phyloP scores from a whole-genome alignment of 2,888 invertebrate genomes.

The Apantesis nais region DNA sequence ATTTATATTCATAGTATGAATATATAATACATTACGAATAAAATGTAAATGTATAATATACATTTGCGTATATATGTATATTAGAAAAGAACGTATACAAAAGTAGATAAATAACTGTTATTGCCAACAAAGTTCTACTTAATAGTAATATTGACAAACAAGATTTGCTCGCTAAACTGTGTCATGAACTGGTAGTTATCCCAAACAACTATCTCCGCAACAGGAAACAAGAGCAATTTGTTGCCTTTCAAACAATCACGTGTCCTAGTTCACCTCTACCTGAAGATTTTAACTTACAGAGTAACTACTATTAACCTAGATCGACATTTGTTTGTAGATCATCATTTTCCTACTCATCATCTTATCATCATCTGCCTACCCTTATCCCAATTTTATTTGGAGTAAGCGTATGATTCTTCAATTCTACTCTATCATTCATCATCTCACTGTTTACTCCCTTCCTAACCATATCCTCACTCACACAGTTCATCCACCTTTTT shows the following conservation, averaged over 20 bases:
- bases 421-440: too few species aligned
- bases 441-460: too few species aligned
- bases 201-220: conserved; percentile 1
- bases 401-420: too few species aligned
- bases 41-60: too few species aligned
- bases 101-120: background rate
- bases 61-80: too few species aligned
- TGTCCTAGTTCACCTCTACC: background rate
- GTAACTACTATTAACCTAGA: background rate
- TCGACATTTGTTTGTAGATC: background rate
- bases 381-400: too few species aligned
- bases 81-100: background rate
- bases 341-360: too few species aligned
- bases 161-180: background rate
- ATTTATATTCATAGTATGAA: too few species aligned
- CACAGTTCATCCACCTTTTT: too few species aligned
- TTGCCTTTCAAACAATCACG: background rate
- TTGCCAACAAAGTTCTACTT: background rate
- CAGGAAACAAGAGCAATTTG: background rate
- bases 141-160: background rate
- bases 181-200: background rate
- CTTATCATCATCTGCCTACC: too few species aligned
- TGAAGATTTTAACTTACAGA: background rate
- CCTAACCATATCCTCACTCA: too few species aligned
- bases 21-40: too few species aligned